These are phyloP conservation scores for Zenarchopterus dispar DNA, from an alignment of 2,797 vertebrate genomes.

Conservation along the genomic window DNA sequence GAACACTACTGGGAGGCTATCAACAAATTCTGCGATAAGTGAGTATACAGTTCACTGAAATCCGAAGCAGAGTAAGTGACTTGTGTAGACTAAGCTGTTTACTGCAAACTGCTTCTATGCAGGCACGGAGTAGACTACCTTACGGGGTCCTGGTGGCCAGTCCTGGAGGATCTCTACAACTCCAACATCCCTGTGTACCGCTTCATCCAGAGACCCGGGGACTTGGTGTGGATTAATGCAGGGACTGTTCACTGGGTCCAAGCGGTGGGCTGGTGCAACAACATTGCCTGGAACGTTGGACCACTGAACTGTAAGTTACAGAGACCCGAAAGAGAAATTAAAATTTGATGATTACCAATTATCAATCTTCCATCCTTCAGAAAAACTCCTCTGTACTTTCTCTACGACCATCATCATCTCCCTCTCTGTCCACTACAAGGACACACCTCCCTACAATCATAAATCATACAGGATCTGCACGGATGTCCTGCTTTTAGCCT, in stretches of 20 bases:
- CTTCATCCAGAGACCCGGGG: constrained; percentile 98
- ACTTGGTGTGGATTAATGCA: constrained; percentile 98
- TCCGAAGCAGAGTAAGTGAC: not conserved
- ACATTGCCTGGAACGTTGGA: constrained; percentile 91
- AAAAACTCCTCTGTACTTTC: too few species aligned
- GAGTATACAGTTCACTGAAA: constrained; percentile 60
- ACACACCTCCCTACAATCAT: too few species aligned
- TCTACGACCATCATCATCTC: too few species aligned
- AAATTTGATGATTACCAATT: too few species aligned
- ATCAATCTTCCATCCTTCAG: too few species aligned
- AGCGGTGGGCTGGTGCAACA: constrained; percentile 99
- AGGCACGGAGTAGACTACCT: constrained; percentile 93
- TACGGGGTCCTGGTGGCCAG: constrained; percentile 98
- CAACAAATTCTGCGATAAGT: constrained; percentile 99
- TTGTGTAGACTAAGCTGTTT: not conserved
- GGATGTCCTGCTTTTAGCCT: too few species aligned
- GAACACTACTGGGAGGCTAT: constrained; percentile 96
- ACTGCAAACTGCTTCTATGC: constrained; percentile 19
- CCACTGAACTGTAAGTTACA: constrained; percentile 85
- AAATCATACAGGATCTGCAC: too few species aligned
- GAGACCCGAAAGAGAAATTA: not conserved
- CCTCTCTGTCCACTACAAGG: too few species aligned
- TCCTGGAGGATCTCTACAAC: constrained; percentile 97
- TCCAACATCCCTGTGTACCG: constrained; percentile 97
- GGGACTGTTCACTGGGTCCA: constrained; percentile 99